Percentiles rank a stretch among this genome's conserved stretches.
phyloP scores from a whole-genome alignment of 2,797 vertebrate species.

The Salarias fasciatus region DNA sequence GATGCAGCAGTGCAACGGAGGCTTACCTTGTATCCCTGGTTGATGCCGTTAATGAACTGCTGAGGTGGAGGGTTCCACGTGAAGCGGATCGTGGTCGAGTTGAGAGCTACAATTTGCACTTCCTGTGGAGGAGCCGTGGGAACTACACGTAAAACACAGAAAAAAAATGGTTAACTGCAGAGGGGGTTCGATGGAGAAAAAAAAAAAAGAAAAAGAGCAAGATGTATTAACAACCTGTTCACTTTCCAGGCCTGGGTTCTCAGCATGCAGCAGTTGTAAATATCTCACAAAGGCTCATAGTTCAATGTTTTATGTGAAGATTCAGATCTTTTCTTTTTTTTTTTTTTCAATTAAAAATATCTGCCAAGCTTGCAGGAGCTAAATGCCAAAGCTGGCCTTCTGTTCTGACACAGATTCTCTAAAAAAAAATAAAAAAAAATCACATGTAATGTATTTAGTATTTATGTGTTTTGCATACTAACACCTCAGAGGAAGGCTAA shows the following conservation, averaged over 20 bases:
- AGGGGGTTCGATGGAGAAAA: neutral
- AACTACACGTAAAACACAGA: conserved; percentile 77
- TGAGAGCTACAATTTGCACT: conserved; percentile 88
- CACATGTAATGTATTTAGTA: conserved; percentile 38
- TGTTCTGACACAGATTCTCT: conserved; percentile 45
- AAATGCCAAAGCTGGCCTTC: conserved; percentile 55
- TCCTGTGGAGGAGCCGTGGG: conserved; percentile 95
- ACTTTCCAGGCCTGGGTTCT: neutral
- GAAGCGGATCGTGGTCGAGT: conserved; percentile 92
- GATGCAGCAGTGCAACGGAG: neutral
- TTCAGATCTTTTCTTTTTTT: conserved; percentile 36
- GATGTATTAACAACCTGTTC: conserved; percentile 10
- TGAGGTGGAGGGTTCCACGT: conserved; percentile 95
- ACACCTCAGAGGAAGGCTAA: conserved; percentile 20
- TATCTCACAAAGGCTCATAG: conserved; percentile 17
- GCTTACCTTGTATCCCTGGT: conserved; percentile 96
- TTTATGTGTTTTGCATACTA: conserved; percentile 36
- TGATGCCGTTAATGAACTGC: conserved; percentile 97
- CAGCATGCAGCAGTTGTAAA: conserved; percentile 12
- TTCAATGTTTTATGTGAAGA: conserved; percentile 46
- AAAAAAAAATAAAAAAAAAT: conserved; percentile 15
- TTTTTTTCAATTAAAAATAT: conserved; percentile 40
- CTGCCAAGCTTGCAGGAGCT: conserved; percentile 56
- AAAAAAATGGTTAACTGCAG: conserved; percentile 27
- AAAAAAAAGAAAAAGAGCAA: neutral